Base-by-base conservation (phyloP, 2,113 vertebrate species). In the Sprattus sprattus region DNA sequence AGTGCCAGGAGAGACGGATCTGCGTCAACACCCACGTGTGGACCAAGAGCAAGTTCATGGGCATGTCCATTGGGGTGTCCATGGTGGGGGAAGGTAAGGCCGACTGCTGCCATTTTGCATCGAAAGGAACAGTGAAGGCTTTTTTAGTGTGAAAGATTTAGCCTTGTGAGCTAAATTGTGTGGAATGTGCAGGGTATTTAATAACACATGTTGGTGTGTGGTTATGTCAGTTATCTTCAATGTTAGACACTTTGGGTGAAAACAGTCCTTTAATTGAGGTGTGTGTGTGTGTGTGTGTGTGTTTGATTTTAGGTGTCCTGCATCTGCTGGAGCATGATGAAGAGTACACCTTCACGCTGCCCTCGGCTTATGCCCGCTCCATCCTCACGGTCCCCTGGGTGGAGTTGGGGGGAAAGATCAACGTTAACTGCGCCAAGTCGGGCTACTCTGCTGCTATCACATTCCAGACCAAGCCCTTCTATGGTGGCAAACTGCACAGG, bases 21-120 rank as follows among this genome's bases (percentile, higher is more conserved):
- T 99, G 98, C 64, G 97, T 99, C 84, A 99, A 98, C 86, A 97
- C 97, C 0, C 98, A 99, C 0, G 95, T 99, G 87, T 99, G 98
- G 98, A 99, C 98, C 91, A 99, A 98, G 93, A 99, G 98, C 95
- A 99, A 99, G 95, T 99, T 99, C 93, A 96, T 99, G 94, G 98
- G 98, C 64, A 99, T 99, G 98, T 99, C 98, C 0, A 99, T 99
- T 85, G 98, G 98, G 0, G 98, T 99, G 46, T 97, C 97, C 0
- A 99, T 99, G 98, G 93, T 98, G 45, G 98, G 98, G 11, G 98
- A 99, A 93, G 98, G 98, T 99, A 87, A 95, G 91, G 6, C 6
- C 0, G 60, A 22, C 3, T 16, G 18, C 52, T 57, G 52, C 15
- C 18, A 16, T 25, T 25, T n/a, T 0, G 22, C 7, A 22, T 7